These are phyloP conservation scores for Ranitomeya variabilis DNA, from an alignment of 2,113 vertebrate genomes.

Conservation along the genomic window DNA sequence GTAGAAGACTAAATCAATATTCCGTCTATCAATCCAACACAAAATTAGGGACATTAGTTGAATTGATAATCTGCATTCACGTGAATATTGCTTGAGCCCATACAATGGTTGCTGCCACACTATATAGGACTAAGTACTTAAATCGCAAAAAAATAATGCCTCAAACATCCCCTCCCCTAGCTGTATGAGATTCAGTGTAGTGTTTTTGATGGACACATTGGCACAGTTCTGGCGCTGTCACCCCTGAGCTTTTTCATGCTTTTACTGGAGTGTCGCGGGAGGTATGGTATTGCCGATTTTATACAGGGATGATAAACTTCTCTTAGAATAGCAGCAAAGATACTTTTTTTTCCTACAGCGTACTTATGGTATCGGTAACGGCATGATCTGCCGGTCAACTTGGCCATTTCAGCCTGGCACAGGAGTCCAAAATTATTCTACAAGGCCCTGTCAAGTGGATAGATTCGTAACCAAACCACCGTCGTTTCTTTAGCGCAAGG, in stretches of 20 bases:
- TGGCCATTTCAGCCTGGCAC: neutral
- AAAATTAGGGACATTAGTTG: neutral
- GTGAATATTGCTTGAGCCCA: neutral
- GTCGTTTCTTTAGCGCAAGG: neutral
- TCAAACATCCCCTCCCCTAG: neutral
- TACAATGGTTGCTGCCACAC: neutral
- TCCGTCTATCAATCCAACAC: neutral
- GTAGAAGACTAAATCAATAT: neutral
- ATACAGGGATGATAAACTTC: constrained; percentile 13
- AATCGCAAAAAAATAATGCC: neutral
- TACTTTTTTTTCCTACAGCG: neutral
- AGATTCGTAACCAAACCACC: neutral
- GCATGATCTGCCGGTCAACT: neutral
- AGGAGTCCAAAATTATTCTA: neutral
- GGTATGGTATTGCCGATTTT: neutral
- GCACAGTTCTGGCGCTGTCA: neutral
- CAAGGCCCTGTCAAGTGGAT: neutral
- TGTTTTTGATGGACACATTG: constrained; percentile 21
- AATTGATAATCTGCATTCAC: neutral
- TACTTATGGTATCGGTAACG: neutral
- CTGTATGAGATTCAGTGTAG: neutral
- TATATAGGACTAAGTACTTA: neutral
- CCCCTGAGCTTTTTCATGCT: neutral
- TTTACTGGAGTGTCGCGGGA: neutral
- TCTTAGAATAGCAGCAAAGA: neutral